phyloP scores from a whole-genome alignment of 2,113 vertebrate species.

The Ciconia maguari region DNA sequence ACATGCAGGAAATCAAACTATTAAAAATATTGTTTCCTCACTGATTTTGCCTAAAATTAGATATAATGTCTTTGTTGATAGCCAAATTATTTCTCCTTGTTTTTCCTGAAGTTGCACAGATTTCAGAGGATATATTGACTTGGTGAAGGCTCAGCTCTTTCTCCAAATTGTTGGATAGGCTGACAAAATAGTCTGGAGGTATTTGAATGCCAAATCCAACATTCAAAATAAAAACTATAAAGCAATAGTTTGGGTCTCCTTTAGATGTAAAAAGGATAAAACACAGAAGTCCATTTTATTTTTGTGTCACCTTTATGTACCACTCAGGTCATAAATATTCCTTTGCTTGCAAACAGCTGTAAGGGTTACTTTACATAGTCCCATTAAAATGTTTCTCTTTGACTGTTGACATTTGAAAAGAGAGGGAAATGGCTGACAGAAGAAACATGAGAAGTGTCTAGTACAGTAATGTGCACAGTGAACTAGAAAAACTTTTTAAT shows the following conservation, averaged over 20 bases:
- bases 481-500: not conserved
- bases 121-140: not conserved
- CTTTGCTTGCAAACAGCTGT: not conserved
- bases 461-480: not conserved
- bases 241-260: not conserved
- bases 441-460: not conserved
- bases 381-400: not conserved
- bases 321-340: not conserved
- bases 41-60: not conserved
- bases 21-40: not conserved
- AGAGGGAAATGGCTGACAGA: not conserved
- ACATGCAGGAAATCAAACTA: not conserved
- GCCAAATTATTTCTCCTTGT: not conserved
- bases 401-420: not conserved
- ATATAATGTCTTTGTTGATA: not conserved
- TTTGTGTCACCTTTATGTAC: not conserved
- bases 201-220: not conserved
- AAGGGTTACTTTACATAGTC: not conserved
- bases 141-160: not conserved
- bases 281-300: not conserved
- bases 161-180: not conserved
- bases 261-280: not conserved
- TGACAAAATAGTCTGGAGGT: not conserved
- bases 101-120: not conserved
- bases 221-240: not conserved